phyloP scores from a whole-genome alignment of 2,888 invertebrate genomes.

The Polydrusus tereticollis region DNA sequence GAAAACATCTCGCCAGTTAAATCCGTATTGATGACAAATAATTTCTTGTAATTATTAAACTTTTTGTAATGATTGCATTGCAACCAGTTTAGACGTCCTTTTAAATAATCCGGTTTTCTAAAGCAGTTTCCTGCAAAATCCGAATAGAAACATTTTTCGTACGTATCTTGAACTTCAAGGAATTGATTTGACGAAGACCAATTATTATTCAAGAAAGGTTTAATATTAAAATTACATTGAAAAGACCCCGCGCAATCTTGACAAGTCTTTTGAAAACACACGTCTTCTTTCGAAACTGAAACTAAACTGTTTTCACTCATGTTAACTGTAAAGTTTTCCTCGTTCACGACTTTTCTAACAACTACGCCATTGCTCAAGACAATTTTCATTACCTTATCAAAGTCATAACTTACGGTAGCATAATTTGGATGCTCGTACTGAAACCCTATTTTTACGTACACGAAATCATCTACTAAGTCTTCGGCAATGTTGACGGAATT shows the following conservation, averaged over 20 bases:
- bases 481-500: conserved; percentile 47
- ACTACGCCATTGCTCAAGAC: conserved; percentile 43
- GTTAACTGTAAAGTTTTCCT: conserved; percentile 38
- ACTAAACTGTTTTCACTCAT: conserved; percentile 41
- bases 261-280: conserved; percentile 53
- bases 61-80: conserved; percentile 52
- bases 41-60: conserved; percentile 50
- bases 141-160: conserved; percentile 54
- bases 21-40: conserved; percentile 53
- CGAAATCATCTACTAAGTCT: conserved; percentile 55
- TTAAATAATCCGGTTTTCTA: conserved; percentile 49
- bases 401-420: conserved; percentile 51
- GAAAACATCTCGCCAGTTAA: conserved; percentile 50
- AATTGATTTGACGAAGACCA: conserved; percentile 46
- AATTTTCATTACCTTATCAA: conserved; percentile 47
- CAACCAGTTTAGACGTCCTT: conserved; percentile 43
- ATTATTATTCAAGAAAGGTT: conserved; percentile 39
- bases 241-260: conserved; percentile 47
- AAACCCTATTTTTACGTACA: conserved; percentile 53
- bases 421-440: conserved; percentile 57
- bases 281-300: conserved; percentile 41
- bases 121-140: conserved; percentile 54
- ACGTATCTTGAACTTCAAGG: conserved; percentile 53
- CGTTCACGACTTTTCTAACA: conserved; percentile 37
- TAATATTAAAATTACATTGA: conserved; percentile 48